These are phyloP conservation scores for Actinia tenebrosa DNA, from an alignment of 64 coral and sea anemone species.

Conservation along the genomic window DNA sequence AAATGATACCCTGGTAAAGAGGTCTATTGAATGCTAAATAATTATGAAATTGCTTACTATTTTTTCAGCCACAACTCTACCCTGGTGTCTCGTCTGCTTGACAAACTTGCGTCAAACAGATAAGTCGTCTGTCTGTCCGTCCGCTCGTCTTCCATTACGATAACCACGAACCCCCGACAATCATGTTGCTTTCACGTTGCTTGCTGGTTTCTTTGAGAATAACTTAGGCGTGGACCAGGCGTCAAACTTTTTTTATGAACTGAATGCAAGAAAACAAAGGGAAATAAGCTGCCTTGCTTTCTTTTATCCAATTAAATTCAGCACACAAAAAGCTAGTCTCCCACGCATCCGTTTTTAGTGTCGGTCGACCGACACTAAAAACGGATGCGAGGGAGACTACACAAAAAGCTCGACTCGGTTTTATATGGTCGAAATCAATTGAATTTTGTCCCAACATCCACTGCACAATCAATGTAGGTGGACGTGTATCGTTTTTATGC, in stretches of 20 bases:
- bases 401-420: too few relatives aligned
- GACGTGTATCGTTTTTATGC: too few relatives aligned
- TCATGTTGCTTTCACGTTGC: not conserved
- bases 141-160: not conserved
- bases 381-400: too few relatives aligned
- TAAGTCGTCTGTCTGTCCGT: not conserved
- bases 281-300: too few relatives aligned
- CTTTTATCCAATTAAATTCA: too few relatives aligned
- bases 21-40: not conserved
- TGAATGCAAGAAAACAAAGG: not conserved
- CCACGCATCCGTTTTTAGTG: too few relatives aligned
- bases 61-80: constrained; percentile 51
- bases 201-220: not conserved
- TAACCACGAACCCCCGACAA: not conserved
- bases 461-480: too few relatives aligned
- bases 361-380: too few relatives aligned
- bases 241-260: not conserved
- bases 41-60: not conserved
- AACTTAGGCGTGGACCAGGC: not conserved
- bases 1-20: too few relatives aligned
- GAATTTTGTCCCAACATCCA: too few relatives aligned
- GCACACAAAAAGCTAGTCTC: too few relatives aligned
- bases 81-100: constrained; percentile 43
- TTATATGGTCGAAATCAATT: too few relatives aligned
- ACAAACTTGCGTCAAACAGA: constrained; percentile 37